Evolutionary conservation across 1,140 invertebrate genomes (phyloP).

Genomic region (Camponotus vicinus): DNA sequence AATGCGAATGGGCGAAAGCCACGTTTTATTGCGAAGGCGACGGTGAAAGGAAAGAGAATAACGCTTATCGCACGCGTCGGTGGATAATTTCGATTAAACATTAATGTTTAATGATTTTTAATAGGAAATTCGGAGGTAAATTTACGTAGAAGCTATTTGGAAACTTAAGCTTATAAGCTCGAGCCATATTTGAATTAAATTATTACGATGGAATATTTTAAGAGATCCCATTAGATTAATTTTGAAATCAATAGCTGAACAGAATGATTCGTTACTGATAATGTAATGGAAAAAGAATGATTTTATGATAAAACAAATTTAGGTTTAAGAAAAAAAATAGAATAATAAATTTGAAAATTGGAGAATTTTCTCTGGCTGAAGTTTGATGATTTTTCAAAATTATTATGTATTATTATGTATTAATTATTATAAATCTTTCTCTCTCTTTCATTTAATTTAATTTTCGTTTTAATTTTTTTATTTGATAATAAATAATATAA

Average conservation of each 20-base stretch:
- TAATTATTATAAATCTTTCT: too few species aligned
- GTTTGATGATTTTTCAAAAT: background rate
- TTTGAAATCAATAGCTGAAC: background rate
- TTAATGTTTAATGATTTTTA: background rate
- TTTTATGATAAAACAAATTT: too few species aligned
- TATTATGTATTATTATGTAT: background rate
- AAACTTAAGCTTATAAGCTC: background rate
- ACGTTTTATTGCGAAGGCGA: conserved; percentile 13
- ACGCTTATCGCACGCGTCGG: background rate
- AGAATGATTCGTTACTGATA: background rate
- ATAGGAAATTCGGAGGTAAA: background rate
- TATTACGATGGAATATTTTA: background rate
- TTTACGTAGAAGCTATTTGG: background rate
- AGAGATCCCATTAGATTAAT: background rate
- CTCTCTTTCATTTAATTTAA: background rate
- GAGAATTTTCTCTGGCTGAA: background rate
- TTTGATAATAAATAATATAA: background rate
- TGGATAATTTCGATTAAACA: background rate
- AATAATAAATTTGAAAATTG: too few species aligned
- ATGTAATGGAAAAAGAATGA: background rate
- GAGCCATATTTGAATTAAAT: background rate
- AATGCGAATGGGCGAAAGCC: conserved; percentile 25
- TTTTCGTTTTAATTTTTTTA: background rate
- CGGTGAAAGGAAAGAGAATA: background rate
- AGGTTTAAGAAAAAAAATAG: too few species aligned